Percentiles rank a stretch among this genome's conserved stretches.
phyloP scores from a whole-genome alignment of 1,140 invertebrate genomes.

The Conus betulinus region DNA sequence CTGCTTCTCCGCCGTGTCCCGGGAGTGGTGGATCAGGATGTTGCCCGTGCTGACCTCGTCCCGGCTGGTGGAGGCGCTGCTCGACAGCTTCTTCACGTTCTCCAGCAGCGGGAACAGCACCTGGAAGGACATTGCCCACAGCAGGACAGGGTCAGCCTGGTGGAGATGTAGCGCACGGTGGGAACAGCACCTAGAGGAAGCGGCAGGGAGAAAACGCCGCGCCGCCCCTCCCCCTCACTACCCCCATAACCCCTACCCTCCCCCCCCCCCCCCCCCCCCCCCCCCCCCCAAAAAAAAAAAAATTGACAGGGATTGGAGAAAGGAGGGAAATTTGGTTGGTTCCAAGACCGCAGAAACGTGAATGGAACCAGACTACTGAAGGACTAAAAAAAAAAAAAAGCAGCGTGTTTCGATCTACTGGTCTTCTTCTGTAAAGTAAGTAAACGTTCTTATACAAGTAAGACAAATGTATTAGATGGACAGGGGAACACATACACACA shows the following conservation, averaged over 20 bases:
- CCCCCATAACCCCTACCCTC: neutral
- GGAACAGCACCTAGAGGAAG: neutral
- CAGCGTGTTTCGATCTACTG: too few species aligned
- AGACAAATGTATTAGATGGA: too few species aligned
- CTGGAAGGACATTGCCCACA: conserved; percentile 63
- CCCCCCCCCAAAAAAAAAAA: neutral
- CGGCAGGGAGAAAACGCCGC: neutral
- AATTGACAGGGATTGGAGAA: too few species aligned
- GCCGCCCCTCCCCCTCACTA: neutral
- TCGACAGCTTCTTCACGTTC: conserved; percentile 92
- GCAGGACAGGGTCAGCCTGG: too few species aligned
- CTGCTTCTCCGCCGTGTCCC: conserved; percentile 99
- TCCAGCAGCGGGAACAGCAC: conserved; percentile 97
- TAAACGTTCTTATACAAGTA: too few species aligned
- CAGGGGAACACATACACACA: too few species aligned
- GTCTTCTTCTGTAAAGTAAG: too few species aligned
- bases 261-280: neutral
- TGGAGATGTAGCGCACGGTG: too few species aligned
- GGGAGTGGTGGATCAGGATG: conserved; percentile 97
- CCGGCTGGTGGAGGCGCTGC: conserved; percentile 94
- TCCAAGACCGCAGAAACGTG: too few species aligned
- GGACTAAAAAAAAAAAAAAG: too few species aligned
- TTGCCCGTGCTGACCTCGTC: conserved; percentile 86
- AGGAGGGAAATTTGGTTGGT: too few species aligned
- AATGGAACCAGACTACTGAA: too few species aligned